Base-by-base conservation (phyloP, 2,888 invertebrate species). In the Dynastes grantii region DNA sequence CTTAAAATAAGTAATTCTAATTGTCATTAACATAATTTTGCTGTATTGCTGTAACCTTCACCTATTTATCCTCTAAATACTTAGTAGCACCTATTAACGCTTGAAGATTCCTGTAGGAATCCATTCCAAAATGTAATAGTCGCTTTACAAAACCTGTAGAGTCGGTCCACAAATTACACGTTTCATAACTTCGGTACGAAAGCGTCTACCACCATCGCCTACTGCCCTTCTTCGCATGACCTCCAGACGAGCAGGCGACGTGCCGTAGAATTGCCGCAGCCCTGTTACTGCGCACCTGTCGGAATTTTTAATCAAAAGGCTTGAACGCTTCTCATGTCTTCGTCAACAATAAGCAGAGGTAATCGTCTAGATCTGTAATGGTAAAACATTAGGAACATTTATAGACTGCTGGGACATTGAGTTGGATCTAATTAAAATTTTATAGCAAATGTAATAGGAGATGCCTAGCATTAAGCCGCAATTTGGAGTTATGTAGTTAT, bases 141-240 rank as follows among this genome's bases (percentile, higher is more conserved):
- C 40, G 8, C 40, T n/a, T 67, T 40, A 16, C 40, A 16, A n/a
- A 67, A 45, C 45, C n/a, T 8, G 65, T n/a, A 67, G 40, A 22
- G 22, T 22, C 22, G 22, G 22, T 22, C 22, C 22, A 0, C 22
- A 49, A 67, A 67, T 8, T 67, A 67, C 32, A 49, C 32, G 63
- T 63, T 32, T 32, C 67, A 67, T 11, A 49, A 45, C 64, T 13
- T 32, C 63, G 61, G 27, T 11, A 67, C 40, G 40, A 45, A 45
- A 5, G 37, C 6, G 2, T 9, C 65, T 45, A 9, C 63, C 29
- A 32, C 63, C n/a, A 49, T 49, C 32, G 45, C 6, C 1, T 27
- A 58, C 55, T 45, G 11, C 11, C 45, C 11, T 67, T 45, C 49
- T 67, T 45, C n/a, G 45, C 8, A 67, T 67, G 67, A 67, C 67